Percentiles rank a stretch among this genome's conserved stretches.
Conservation (phyloP, 1,140 invertebrate genomes). For the Apis laboriosa region DNA sequence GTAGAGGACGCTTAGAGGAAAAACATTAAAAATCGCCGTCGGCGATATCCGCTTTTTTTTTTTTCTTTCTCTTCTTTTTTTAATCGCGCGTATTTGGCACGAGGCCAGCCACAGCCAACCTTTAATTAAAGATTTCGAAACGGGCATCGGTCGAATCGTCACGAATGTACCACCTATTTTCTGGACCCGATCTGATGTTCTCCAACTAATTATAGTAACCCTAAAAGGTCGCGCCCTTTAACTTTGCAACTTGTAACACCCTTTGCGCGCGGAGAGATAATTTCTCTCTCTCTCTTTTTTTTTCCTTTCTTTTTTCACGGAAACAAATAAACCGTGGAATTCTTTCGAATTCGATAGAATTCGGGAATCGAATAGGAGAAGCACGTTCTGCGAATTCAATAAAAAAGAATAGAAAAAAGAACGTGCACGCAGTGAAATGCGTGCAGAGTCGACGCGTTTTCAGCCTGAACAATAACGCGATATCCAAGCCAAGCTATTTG, state of each 20-base stretch:
- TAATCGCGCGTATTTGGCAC: constrained; percentile 25
- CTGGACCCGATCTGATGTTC: background rate
- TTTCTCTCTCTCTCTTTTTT: background rate
- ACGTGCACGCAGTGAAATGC: background rate
- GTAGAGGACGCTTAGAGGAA: constrained; percentile 37
- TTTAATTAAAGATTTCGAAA: constrained; percentile 46
- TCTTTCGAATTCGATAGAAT: background rate
- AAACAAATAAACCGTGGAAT: constrained; percentile 13
- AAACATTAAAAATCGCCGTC: constrained; percentile 49
- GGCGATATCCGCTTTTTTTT: constrained; percentile 29
- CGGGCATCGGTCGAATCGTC: constrained; percentile 4
- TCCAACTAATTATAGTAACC: background rate
- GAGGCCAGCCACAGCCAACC: background rate
- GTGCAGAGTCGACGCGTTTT: background rate
- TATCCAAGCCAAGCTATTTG: background rate
- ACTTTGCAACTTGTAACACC: background rate
- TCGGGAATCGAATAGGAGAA: constrained; percentile 4
- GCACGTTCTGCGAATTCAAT: background rate
- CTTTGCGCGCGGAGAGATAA: background rate
- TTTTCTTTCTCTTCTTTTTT: background rate
- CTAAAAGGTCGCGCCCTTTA: background rate
- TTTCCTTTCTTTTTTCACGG: background rate
- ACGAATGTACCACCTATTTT: background rate
- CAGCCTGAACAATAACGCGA: constrained; percentile 27
- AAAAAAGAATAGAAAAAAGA: background rate